Conservation (phyloP, 2,797 vertebrate species). For the Tangara arthus region DNA sequence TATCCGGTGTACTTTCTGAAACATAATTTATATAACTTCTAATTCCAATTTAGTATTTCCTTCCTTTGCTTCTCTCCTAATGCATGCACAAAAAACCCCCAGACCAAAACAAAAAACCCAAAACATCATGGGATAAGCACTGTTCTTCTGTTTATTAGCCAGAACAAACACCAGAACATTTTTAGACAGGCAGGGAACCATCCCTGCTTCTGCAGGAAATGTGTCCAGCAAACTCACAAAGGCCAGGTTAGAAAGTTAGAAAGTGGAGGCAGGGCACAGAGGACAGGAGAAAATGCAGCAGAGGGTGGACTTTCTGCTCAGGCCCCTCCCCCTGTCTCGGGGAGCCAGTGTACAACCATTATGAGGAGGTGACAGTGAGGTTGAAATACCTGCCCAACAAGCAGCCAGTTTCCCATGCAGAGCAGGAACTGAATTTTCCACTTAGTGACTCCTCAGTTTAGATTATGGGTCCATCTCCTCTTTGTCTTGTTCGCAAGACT, state of each 20-base stretch:
- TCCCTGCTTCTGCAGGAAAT: neutral
- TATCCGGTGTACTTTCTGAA: slow-evolving; percentile 39
- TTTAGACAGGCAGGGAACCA: neutral
- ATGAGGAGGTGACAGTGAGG: neutral
- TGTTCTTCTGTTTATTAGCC: slow-evolving; percentile 17
- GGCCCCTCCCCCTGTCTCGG: neutral
- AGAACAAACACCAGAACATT: slow-evolving; percentile 21
- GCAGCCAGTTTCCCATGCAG: neutral
- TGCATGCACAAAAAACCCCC: neutral
- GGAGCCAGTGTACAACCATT: neutral
- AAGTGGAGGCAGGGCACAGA: neutral
- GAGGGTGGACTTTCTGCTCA: neutral
- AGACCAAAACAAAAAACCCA: neutral
- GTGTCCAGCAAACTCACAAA: neutral
- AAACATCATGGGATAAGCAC: neutral
- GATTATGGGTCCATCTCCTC: neutral
- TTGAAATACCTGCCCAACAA: neutral
- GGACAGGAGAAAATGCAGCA: neutral
- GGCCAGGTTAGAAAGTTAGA: neutral
- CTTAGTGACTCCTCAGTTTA: neutral
- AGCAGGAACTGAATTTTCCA: neutral
- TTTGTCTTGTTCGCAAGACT: neutral
- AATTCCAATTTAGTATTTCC: slow-evolving; percentile 32
- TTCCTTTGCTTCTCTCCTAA: slow-evolving; percentile 23
- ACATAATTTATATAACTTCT: slow-evolving; percentile 14